These are phyloP conservation scores for Melieria crassipennis DNA, from an alignment of 2,888 invertebrate species.

Conservation along the genomic window DNA sequence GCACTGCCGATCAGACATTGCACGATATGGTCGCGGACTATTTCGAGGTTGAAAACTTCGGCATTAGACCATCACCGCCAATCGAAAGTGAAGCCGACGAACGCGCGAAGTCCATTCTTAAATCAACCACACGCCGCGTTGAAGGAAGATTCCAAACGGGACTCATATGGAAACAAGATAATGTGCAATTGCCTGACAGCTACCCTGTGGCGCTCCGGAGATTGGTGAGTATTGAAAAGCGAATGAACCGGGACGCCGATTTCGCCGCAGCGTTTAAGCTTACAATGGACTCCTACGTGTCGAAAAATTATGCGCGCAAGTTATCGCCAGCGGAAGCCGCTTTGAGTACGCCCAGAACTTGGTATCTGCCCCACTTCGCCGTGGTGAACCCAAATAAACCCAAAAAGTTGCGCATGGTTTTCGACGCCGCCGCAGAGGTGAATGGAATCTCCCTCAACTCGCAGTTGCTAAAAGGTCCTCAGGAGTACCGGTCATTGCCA, in stretches of 20 bases:
- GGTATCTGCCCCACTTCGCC: constrained; percentile 48
- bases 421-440: constrained; percentile 52
- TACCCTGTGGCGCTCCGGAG: constrained; percentile 9
- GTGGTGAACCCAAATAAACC: constrained; percentile 48
- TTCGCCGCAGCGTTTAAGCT: constrained; percentile 4
- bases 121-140: constrained; percentile 17
- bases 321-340: constrained; percentile 29
- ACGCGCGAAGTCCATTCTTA: constrained; percentile 25
- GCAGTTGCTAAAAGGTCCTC: constrained; percentile 52
- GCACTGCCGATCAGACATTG: constrained; percentile 11
- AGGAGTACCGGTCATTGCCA: constrained; percentile 51
- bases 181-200: constrained; percentile 27
- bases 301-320: constrained; percentile 14
- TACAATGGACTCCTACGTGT: background rate
- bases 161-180: constrained; percentile 32
- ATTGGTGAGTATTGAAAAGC: constrained; percentile 3
- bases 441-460: constrained; percentile 38
- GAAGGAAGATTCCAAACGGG: constrained; percentile 37
- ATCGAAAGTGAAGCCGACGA: constrained; percentile 21
- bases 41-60: constrained; percentile 28
- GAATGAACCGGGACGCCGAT: background rate
- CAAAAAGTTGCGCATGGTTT: constrained; percentile 49
- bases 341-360: constrained; percentile 34
- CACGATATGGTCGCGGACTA: constrained; percentile 26
- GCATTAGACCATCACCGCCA: constrained; percentile 15